Base-by-base conservation (phyloP, 2,888 invertebrate species). In the Chymomyza amoena region DNA sequence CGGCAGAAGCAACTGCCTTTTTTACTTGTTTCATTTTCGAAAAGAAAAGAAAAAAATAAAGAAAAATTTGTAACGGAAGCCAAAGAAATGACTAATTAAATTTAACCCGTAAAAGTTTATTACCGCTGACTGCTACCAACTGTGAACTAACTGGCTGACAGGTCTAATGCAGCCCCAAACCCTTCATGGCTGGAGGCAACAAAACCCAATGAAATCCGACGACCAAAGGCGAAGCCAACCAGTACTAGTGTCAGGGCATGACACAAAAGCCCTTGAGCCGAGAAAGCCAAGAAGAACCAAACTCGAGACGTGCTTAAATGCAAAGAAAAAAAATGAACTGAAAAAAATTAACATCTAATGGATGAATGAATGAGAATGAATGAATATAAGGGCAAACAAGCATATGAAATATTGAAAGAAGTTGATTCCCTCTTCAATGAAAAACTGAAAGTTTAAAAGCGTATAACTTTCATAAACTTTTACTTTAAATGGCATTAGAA, bases 61-160 rank as follows among this genome's bases (percentile, higher is more conserved):
- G 4, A 57, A 20, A 57, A 57, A 69, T 64, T 57, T 57, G 68
- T 74, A 70, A 70, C 68, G 81, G 87, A 85, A 85, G 84, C 87
- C 84, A 75, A 66, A 81, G 71, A 81, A 85, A 77, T 84, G 79
- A 76, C 84, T 84, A 85, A 85, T 87, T 85, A 85, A 84, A 84
- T 87, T 76, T 84, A 79, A 79, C 71, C 83, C 78, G 82, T 78
- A 77, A 82, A 85, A 82, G 84, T 86, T 84, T 75, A 80, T 75
- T 78, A 76, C 75, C 77, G 73, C 56, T 83, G 84, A 72, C 76
- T 64, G 28, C 57, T 62, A 20, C 32, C 54, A 18, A 54, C 45
- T 51, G 32, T n/a, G 61, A 18, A n/a, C 54, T 45, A 66, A 77
- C 73, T 75, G 75, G 69, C 64, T 72, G 51, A 16, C 61, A 54